Base-by-base conservation (phyloP, 2,888 invertebrate species). In the Hofmannophila pseudospretella region DNA sequence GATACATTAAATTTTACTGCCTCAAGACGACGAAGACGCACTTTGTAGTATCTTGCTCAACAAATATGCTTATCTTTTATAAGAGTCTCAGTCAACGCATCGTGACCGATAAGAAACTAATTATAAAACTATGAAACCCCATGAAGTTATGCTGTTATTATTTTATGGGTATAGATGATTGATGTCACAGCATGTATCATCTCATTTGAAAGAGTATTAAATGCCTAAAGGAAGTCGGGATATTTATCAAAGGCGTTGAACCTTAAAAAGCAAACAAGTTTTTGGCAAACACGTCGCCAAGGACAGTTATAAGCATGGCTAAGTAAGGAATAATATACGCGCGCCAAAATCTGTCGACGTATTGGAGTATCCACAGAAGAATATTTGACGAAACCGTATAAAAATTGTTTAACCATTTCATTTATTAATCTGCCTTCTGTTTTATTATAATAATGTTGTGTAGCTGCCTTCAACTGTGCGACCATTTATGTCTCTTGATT, bases 251-350 rank as follows among this genome's bases (percentile, higher is more conserved):
- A 59, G 73, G 42, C 79, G 56, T 66, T 80, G 80, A 85, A 82
- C 85, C 58, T 56, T 62, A 56, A 67, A 78, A 79, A 67, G 60
- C 48, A 77, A 80, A 78, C 78, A 69, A 66, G 80, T 81, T 78
- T 64, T 62, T 58, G 58, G 57, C 61, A 63, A 65, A 69, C 64
- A 51, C 55, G 61, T 62, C 53, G 61, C 49, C 51, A 51, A 51
- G 60, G 54, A 53, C 59, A 23, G 49, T 51, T 34, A n/a, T 37
- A 42, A 36, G 39, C 30, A 29, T 41, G 42, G 42, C n/a, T n/a
- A 41, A 39, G 46, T 54, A 42, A 54, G 49, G 50, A 59, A 63
- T n/a, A n/a, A 54, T 56, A 51, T 57, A 46, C 43, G 42, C 46
- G 38, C 37, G 48, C 42, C 7, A 4, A 4, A n/a, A 1, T 25